Conservation (phyloP, 2,113 vertebrate genomes). For the Nanger granti region DNA sequence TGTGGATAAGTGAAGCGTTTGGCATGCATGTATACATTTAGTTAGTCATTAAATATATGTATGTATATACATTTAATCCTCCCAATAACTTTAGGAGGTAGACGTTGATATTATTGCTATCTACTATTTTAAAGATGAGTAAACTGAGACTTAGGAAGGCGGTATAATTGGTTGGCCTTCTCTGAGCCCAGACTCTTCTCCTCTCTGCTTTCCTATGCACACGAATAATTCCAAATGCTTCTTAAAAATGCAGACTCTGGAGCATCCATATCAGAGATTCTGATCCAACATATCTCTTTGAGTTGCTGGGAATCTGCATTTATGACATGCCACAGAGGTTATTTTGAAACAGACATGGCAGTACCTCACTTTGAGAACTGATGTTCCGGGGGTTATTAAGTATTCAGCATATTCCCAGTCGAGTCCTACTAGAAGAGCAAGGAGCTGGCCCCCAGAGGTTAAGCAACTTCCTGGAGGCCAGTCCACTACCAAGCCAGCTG, state of each 20-base stretch:
- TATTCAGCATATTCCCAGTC: neutral
- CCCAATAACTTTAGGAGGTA: neutral
- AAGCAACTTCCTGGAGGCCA: neutral
- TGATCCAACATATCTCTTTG: accelerated
- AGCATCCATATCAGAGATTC: neutral
- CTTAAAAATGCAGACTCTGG: neutral
- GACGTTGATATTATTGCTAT: neutral
- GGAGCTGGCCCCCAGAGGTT: neutral
- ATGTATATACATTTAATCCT: neutral
- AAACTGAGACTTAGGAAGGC: neutral
- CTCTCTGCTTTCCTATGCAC: neutral
- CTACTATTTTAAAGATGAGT: neutral
- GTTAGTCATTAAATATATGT: neutral
- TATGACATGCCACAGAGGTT: neutral
- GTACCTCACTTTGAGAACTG: neutral
- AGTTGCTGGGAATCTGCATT: neutral
- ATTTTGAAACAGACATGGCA: neutral
- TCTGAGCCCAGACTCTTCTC: neutral
- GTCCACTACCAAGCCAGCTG: neutral
- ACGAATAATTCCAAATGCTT: neutral
- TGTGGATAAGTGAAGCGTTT: neutral
- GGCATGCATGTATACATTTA: neutral
- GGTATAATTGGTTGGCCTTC: neutral
- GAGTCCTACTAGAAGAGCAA: neutral
- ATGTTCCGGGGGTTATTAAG: neutral